phyloP scores from a whole-genome alignment of 1,140 invertebrate species.

The Geopemphigus sp. region DNA sequence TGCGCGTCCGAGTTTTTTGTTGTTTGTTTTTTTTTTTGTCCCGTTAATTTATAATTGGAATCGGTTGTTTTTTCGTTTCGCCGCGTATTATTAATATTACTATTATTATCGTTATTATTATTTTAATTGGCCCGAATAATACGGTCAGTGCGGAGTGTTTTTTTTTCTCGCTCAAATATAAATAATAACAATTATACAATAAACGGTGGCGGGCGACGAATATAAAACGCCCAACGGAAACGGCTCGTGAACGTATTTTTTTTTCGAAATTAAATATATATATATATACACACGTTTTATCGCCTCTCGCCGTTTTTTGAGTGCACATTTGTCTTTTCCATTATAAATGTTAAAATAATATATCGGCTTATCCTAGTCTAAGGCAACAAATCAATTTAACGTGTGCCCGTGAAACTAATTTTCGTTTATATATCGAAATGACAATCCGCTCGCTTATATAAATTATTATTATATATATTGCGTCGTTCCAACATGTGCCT shows the following conservation, averaged over 20 bases:
- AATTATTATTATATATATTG: neutral
- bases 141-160: neutral
- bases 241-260: too few species aligned
- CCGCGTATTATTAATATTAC: neutral
- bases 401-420: neutral
- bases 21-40: constrained; percentile 17
- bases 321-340: too few species aligned
- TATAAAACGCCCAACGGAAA: too few species aligned
- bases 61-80: constrained; percentile 8
- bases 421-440: neutral
- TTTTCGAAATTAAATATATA: too few species aligned
- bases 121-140: constrained; percentile 8
- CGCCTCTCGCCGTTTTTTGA: too few species aligned
- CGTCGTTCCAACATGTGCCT: neutral
- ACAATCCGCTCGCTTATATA: neutral
- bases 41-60: constrained; percentile 30
- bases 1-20: neutral
- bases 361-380: too few species aligned
- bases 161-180: neutral
- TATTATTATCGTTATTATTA: neutral
- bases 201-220: too few species aligned
- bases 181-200: too few species aligned
- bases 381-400: neutral
- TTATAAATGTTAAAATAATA: too few species aligned
- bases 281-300: too few species aligned